Conservation (phyloP, 1,140 invertebrate species). For the Brachionus sp. region DNA sequence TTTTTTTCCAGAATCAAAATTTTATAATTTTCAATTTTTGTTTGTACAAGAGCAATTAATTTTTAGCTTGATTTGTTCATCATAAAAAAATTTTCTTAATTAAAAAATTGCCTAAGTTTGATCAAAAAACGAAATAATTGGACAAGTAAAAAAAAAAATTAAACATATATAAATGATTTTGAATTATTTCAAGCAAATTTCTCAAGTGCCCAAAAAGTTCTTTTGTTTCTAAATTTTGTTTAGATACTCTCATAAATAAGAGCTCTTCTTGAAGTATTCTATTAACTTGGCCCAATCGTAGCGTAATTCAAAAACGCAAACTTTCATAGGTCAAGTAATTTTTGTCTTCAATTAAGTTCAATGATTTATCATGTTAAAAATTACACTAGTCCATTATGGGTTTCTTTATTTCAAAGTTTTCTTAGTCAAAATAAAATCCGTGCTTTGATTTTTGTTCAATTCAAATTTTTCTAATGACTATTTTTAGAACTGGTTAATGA, state of each 20-base stretch:
- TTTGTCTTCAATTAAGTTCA: not conserved
- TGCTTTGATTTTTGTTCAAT: not conserved
- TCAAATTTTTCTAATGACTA: not conserved
- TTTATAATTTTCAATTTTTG: not conserved
- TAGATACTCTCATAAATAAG: not conserved
- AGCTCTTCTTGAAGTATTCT: not conserved
- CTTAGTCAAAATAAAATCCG: not conserved
- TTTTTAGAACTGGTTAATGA: not conserved
- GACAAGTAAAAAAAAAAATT: not conserved
- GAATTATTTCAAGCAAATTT: not conserved
- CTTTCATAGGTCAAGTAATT: constrained; percentile 2
- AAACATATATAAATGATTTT: not conserved
- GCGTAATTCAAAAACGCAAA: not conserved
- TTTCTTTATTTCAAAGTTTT: not conserved
- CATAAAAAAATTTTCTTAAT: not conserved
- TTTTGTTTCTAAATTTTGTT: not conserved
- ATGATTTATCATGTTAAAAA: not conserved
- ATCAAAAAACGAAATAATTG: not conserved
- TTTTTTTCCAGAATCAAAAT: not conserved
- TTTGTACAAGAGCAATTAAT: not conserved
- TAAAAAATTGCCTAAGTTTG: not conserved
- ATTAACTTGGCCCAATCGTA: not conserved
- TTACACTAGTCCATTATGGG: not conserved
- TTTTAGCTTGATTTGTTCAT: not conserved
- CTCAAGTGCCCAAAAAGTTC: not conserved